Percentiles rank a stretch among this genome's conserved stretches.
Conservation (phyloP, 2,797 vertebrate genomes). For the Chloroceryle inda region DNA sequence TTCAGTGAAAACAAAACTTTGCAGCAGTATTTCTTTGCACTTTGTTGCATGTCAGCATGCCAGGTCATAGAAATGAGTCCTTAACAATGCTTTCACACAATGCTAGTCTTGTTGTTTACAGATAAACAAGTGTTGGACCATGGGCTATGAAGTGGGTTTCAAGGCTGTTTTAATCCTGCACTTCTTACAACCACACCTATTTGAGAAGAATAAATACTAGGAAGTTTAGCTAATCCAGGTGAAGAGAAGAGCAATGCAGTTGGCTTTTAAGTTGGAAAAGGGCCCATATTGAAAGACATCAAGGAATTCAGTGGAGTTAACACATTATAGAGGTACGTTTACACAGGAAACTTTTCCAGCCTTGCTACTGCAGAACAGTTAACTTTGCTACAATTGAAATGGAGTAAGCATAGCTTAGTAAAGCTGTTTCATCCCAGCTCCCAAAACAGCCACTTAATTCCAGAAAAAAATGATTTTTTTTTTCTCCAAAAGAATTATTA, state of each 20-base stretch:
- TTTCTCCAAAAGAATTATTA: background rate
- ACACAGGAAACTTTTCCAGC: background rate
- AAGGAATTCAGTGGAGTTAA: background rate
- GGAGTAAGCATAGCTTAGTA: background rate
- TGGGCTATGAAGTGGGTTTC: background rate
- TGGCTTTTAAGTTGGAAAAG: background rate
- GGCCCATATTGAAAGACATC: background rate
- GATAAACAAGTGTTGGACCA: background rate
- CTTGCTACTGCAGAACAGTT: background rate
- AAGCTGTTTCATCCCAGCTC: background rate
- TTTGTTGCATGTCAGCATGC: constrained; percentile 3
- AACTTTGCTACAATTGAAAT: background rate
- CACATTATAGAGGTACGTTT: background rate
- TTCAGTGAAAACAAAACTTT: constrained; percentile 30
- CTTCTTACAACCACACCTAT: background rate
- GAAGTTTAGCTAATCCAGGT: background rate
- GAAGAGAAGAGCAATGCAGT: background rate
- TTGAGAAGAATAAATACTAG: background rate
- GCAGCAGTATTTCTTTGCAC: constrained; percentile 48
- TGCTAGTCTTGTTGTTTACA: background rate
- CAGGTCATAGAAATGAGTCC: constrained; percentile 28
- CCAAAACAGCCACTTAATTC: background rate
- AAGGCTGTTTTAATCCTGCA: constrained; percentile 43
- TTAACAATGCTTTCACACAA: constrained; percentile 17
- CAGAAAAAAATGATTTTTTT: background rate